Base-by-base conservation (phyloP, 92 coral and sea anemone genomes). In the Blastomussa wellsi region DNA sequence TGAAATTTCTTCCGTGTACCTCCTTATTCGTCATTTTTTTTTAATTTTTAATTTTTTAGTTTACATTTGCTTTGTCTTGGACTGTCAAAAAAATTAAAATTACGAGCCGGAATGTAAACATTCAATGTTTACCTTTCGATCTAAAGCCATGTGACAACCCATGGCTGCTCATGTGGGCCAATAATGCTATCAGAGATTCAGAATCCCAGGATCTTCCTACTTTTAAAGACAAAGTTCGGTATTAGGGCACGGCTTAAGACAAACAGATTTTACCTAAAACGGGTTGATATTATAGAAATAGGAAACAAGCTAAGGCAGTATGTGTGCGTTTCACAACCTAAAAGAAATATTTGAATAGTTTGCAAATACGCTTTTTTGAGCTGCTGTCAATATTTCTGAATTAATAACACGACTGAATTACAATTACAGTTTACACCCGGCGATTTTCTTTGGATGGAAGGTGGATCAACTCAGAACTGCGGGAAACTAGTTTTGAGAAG, bases 261-360 rank as follows among this genome's bases (percentile, higher is more conserved):
- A 62, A 26, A 26, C 68, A 26, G 35, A 62, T 62, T 62, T 22
- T 26, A 62, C 33, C 29, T 44, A 44, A 57, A 57, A 17, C 68
- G 11, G 20, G 7, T 22, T 15, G 41, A 26, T 47, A 31, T 74
- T 22, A 7, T 35, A 24, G 73, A 16, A 62, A n/a, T 57, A 41
- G 17, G 42, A 80, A 79, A 65, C 41, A 72, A 79, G n/a, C n/a
- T n/a, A n/a, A n/a, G 64, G 17, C 83, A 11, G 68, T 41, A 70
- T 38, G 29, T 67, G 10, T 53, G 31, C 22, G 49, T 52, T 72
- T 81, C 29, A 19, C 44, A 14, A 76, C 35, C 47, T 20, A 44
- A 66, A 67, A 29, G 55, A 81, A 70, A 82, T 82, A 69, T 82
- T 71, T 82, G 69, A 26, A 68, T 22, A 70, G 77, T n/a, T 24